A percentile compares a stretch with the other conserved stretches of the same genome.
phyloP scores from a whole-genome alignment of 2,113 vertebrate genomes.

The Prionailurus bengalensis region DNA sequence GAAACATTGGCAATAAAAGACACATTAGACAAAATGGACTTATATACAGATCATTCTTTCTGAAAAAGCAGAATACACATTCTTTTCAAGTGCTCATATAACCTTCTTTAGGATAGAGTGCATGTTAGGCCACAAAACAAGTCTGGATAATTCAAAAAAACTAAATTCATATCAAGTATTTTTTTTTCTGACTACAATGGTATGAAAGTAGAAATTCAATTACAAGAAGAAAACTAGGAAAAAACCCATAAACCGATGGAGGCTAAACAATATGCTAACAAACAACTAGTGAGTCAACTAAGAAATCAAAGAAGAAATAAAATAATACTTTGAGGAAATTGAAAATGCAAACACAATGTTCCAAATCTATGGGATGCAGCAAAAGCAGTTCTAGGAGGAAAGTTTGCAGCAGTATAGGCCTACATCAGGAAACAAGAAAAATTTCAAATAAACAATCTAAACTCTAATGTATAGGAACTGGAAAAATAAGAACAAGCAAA shows the following conservation, averaged over 20 bases:
- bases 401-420: neutral
- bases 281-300: neutral
- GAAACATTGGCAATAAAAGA: neutral
- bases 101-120: neutral
- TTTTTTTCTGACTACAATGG: neutral
- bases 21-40: neutral
- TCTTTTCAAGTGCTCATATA: neutral
- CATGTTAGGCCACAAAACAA: neutral
- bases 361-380: neutral
- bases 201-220: neutral
- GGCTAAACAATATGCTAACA: neutral
- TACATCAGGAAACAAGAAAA: neutral
- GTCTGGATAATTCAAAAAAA: neutral
- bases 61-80: neutral
- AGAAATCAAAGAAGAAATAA: neutral
- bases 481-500: neutral
- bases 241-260: neutral
- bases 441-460: neutral
- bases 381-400: neutral
- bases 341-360: neutral
- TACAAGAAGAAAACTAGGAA: neutral
- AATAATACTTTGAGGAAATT: neutral
- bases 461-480: neutral
- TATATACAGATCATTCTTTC: neutral
- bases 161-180: neutral